phyloP scores from a whole-genome alignment of 30 jellyfish, hydroid and myxozoan species.

The Aurelia aurita region DNA sequence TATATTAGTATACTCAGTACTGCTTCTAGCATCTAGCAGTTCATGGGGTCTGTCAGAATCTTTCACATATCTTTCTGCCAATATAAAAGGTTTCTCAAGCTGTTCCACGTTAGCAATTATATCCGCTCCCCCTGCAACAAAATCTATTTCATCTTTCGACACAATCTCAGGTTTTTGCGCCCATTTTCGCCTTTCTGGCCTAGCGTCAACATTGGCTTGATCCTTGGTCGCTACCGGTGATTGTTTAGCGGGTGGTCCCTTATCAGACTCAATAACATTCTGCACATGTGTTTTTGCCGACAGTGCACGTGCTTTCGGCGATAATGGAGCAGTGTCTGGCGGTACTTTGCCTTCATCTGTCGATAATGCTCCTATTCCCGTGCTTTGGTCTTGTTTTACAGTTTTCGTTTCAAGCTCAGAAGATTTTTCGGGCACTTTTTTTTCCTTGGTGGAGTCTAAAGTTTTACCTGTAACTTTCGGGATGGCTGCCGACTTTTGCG shows the following conservation, averaged over 20 bases:
- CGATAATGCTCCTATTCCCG: neutral
- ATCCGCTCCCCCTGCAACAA: conserved; percentile 14
- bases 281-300: conserved; percentile 5
- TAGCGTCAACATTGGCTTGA: conserved; percentile 45
- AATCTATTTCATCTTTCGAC: neutral
- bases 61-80: no score
- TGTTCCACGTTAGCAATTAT: no score
- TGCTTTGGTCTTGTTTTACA: neutral
- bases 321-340: neutral
- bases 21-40: no score
- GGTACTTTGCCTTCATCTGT: neutral
- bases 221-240: conserved; percentile 68
- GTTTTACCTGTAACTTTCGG: no score
- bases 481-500: no score
- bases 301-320: neutral
- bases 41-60: no score
- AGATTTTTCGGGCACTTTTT: neutral
- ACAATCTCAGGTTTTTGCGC: neutral
- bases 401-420: neutral
- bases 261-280: conserved; percentile 8
- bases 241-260: conserved; percentile 55
- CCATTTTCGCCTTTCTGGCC: conserved; percentile 21
- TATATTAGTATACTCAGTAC: no score
- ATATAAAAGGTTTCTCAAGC: no score
- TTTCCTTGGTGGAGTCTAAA: no score